Base-by-base conservation (phyloP, 1,140 invertebrate species). In the Apis florea region DNA sequence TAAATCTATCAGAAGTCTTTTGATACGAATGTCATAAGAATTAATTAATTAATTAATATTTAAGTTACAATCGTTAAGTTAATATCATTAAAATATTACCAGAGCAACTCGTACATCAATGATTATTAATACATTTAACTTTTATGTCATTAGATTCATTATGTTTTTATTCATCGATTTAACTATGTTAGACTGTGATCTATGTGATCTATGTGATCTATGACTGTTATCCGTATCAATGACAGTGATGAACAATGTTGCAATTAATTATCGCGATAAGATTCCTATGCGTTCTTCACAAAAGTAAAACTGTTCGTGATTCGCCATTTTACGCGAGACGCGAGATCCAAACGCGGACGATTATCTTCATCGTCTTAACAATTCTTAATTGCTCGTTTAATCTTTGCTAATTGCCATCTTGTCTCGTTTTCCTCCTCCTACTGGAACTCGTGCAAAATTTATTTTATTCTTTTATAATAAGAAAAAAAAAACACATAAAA, bases 321-420 rank as follows among this genome's bases (percentile, higher is more conserved):
- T 59, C 10, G n/a, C 40, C 40, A 66, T 40, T 80, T 61, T 53
- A 19, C 47, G 31, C 21, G 51, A 73, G 56, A 61, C 53, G 59
- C 69, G 31, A 40, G 31, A 64, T 8, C 71, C 31, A 51, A 31
- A 79, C 59, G 26, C n/a, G 49, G 17, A 51, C 51, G 68, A 64
- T 68, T 47, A 61, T 73, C 56, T 13, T 5, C 74, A 13, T 31
- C 21, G 15, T 47, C 49, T 64, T 51, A 66, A 74, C 61, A 66
- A 56, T 74, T 56, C 70, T 87, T 89, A 89, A 90, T 91, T 87
- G 82, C 72, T 63, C 79, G 83, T 78, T 90, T 89, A 90, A 90
- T 86, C 89, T 89, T 84, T 72, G 40, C 76, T 84, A 88, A 89
- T 89, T 83, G 68, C 64, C 72, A 79, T 86, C 86, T 73, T 87